A percentile compares a stretch with the other conserved stretches of the same genome.
These are phyloP conservation scores for Scrobipalpa atriplicella DNA, from an alignment of 2,888 invertebrate species.

Conservation along the genomic window DNA sequence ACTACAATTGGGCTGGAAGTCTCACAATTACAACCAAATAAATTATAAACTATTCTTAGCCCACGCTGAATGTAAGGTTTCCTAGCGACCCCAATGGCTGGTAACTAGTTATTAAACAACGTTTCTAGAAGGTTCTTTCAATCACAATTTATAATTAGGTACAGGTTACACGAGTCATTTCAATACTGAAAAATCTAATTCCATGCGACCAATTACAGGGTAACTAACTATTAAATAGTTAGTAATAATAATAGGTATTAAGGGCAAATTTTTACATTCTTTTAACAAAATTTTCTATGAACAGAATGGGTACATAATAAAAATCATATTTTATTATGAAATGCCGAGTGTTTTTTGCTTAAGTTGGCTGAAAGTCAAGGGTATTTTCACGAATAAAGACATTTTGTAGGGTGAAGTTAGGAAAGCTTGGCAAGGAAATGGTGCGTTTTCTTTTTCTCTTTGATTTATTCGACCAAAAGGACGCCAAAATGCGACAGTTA, in stretches of 20 bases:
- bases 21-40: not conserved
- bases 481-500: conserved; percentile 9
- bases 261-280: too few species aligned
- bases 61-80: not conserved
- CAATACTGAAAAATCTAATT: too few species aligned
- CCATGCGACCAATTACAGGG: too few species aligned
- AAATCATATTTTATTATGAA: not conserved
- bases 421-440: not conserved
- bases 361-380: conserved; percentile 1
- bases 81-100: not conserved
- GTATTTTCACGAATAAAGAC: not conserved
- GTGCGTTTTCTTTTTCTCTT: not conserved
- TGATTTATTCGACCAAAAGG: not conserved
- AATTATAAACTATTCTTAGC: not conserved
- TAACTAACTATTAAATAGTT: too few species aligned
- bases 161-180: too few species aligned
- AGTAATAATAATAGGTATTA: too few species aligned
- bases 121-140: not conserved
- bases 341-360: too few species aligned
- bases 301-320: too few species aligned
- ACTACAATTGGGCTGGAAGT: not conserved
- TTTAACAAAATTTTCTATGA: too few species aligned
- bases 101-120: not conserved
- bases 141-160: not conserved
- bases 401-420: not conserved